Evolutionary conservation across 2,888 invertebrate genomes (phyloP).

Genomic region (Hirtodrosophila alboralis): DNA sequence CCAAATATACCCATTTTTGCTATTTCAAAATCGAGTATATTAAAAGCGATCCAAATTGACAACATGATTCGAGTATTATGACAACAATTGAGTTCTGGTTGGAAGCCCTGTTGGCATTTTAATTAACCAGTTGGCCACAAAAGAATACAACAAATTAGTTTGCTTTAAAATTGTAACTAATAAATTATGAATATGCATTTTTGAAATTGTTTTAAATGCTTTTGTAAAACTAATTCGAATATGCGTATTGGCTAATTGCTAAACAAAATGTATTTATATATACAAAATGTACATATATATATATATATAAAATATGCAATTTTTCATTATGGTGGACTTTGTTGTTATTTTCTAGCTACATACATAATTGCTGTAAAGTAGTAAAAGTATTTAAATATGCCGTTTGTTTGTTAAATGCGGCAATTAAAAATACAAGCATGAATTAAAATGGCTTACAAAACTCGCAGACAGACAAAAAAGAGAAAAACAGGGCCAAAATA

Average conservation of each 20-base stretch:
- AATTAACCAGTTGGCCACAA: constrained; percentile 53
- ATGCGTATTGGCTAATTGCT: constrained; percentile 34
- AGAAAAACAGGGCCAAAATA: constrained; percentile 21
- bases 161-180: constrained; percentile 37
- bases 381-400: constrained; percentile 64
- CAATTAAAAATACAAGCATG: constrained; percentile 78
- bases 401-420: constrained; percentile 72
- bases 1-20: too few species aligned
- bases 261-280: constrained; percentile 21
- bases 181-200: constrained; percentile 45
- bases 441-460: constrained; percentile 76
- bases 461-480: constrained; percentile 32
- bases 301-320: constrained; percentile 49
- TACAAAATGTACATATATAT: too few species aligned
- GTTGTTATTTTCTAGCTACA: constrained; percentile 50
- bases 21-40: too few species aligned
- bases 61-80: constrained; percentile 65
- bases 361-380: constrained; percentile 59
- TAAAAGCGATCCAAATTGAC: constrained; percentile 46
- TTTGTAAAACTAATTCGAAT: constrained; percentile 9
- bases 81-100: constrained; percentile 64
- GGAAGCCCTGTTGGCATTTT: constrained; percentile 44
- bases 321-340: constrained; percentile 47
- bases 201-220: constrained; percentile 43
- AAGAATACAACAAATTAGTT: constrained; percentile 40